Conservation (phyloP, 2,113 vertebrate genomes). For the Raja brachyura region DNA sequence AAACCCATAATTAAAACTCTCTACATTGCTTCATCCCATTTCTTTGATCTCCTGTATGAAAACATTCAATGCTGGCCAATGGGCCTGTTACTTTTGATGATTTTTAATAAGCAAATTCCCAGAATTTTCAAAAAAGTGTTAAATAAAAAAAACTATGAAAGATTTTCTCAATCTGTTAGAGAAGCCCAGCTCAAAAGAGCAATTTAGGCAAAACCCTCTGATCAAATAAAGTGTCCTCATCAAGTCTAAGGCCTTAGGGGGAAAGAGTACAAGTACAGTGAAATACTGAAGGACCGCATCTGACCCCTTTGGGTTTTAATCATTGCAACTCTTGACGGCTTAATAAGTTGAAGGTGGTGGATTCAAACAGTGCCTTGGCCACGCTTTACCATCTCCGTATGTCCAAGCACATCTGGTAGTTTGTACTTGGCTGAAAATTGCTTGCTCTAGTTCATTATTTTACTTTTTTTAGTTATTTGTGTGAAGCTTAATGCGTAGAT, state of each 20-base stretch:
- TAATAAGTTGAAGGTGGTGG: constrained; percentile 98
- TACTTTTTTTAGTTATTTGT: constrained; percentile 55
- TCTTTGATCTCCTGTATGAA: constrained; percentile 74
- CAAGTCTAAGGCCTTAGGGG: constrained; percentile 68
- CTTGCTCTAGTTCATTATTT: constrained; percentile 86
- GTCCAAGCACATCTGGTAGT: constrained; percentile 90
- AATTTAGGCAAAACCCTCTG: constrained; percentile 66
- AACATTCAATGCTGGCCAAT: constrained; percentile 74
- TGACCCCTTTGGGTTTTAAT: constrained; percentile 99
- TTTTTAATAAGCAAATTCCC: constrained; percentile 69
- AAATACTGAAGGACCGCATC: constrained; percentile 79
- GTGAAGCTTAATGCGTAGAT: constrained; percentile 53
- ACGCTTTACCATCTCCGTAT: constrained; percentile 98
- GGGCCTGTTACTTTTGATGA: constrained; percentile 61
- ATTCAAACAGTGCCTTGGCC: constrained; percentile 87
- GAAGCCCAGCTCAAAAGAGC: constrained; percentile 68
- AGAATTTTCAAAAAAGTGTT: constrained; percentile 54
- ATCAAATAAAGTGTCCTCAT: constrained; percentile 78
- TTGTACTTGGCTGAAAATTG: constrained; percentile 88
- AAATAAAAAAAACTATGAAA: constrained; percentile 57
- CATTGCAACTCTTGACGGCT: constrained; percentile 93
- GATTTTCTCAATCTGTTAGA: constrained; percentile 56
- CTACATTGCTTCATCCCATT: constrained; percentile 69
- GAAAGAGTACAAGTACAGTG: constrained; percentile 81
- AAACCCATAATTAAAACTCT: constrained; percentile 70